phyloP scores from a whole-genome alignment of 2,797 vertebrate species.

The Chrysolophus pictus region DNA sequence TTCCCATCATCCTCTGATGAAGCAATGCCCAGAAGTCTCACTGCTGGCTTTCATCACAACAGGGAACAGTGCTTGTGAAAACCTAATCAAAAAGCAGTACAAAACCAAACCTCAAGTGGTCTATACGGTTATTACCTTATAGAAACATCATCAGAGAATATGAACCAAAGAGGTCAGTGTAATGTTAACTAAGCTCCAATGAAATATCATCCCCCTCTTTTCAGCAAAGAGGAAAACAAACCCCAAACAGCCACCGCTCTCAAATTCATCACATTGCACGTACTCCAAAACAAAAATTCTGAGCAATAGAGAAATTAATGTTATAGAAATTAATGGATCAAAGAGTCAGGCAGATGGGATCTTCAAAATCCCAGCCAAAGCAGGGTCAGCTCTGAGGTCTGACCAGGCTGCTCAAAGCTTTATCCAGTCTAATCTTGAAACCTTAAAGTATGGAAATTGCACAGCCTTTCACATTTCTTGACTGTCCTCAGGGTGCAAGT shows the following conservation, averaged over 20 bases:
- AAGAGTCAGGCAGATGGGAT: background rate
- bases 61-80: background rate
- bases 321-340: background rate
- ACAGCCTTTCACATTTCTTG: background rate
- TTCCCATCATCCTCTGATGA: background rate
- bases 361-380: background rate
- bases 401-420: background rate
- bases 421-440: background rate
- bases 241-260: rapidly evolving
- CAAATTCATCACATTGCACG: background rate
- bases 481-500: background rate
- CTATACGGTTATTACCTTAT: background rate
- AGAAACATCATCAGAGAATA: background rate
- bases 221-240: background rate
- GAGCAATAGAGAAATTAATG: background rate
- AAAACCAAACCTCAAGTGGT: background rate
- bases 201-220: background rate
- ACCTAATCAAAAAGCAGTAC: background rate
- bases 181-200: background rate
- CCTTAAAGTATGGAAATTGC: background rate
- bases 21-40: background rate
- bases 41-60: background rate
- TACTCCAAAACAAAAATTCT: background rate
- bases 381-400: background rate
- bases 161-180: background rate